Base-by-base conservation (phyloP, 2,888 invertebrate species). In the Rhamnusium bicolor region DNA sequence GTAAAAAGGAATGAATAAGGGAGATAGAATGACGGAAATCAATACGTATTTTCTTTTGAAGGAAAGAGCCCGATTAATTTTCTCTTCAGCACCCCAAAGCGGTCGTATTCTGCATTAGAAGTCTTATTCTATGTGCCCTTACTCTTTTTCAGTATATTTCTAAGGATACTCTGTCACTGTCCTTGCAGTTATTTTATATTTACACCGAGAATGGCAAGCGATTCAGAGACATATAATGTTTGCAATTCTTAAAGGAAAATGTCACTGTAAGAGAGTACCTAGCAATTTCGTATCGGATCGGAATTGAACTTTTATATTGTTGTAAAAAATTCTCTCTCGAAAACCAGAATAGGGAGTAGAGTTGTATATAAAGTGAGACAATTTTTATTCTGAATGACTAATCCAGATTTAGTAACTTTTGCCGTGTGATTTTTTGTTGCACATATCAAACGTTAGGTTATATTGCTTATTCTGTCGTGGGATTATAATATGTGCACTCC, bases 21-120 rank as follows among this genome's bases (percentile, higher is more conserved):
- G 65, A 65, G 32, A 51, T 53, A 24, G 29, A 51, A 10, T 32
- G 29, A 27, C 53, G 53, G 53, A 65, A 65, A 65, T 65, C 65
- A 65, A 65, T 65, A 65, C 65, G 49, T 53, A 32, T 53, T 65
- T 65, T 53, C 65, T 65, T 65, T 65, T 53, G 53, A 51, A 16
- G 53, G 65, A 65, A 65, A 65, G 53, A 65, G 53, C 24, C 18
- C 40, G 53, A 53, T 65, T 53, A 65, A 32, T 65, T 65, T 65
- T 29, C 53, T 27, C 49, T 51, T 51, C 19, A 53, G 40, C 29
- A 49, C 62, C 12, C 16, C 49, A 19, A 5, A 47, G 51, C 29
- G 29, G 53, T 58, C 65, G 65, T 8, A 53, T 53, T 53, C 32
- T 18, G 53, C 65, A 53, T 65, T 65, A 65, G 53, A 51, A 53